These are phyloP conservation scores for Cephalopholis sonnerati DNA, from an alignment of 2,113 vertebrate genomes.

Conservation along the genomic window DNA sequence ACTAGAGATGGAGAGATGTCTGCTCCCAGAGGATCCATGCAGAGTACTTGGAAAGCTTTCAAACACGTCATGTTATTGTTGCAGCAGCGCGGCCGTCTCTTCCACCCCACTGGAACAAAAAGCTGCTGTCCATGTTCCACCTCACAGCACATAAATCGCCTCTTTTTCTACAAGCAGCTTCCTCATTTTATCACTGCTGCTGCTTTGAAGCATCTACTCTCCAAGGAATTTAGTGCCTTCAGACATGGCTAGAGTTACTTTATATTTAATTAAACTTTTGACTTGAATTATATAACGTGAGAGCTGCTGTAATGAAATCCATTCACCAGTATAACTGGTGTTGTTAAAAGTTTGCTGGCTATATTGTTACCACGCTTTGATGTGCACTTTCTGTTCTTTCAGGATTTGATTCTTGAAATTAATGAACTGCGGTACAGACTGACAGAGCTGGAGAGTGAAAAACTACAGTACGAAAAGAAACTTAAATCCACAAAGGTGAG, in stretches of 20 bases:
- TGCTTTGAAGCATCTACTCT: slow-evolving; percentile 39
- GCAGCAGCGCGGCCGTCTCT: slow-evolving; percentile 30
- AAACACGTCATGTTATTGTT: slow-evolving; percentile 70
- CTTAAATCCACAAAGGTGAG: slow-evolving; percentile 96
- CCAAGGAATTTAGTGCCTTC: slow-evolving; percentile 34
- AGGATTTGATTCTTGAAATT: slow-evolving; percentile 95
- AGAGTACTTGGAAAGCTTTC: slow-evolving; percentile 55
- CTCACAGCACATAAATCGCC: slow-evolving; percentile 62
- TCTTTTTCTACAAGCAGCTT: slow-evolving; percentile 49
- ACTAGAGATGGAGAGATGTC: slow-evolving; percentile 33
- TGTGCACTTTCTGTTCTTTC: slow-evolving; percentile 10
- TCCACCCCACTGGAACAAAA: slow-evolving; percentile 70
- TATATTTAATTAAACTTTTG: background rate
- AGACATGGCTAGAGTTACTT: background rate
- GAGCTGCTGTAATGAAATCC: background rate
- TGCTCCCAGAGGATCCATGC: slow-evolving; percentile 31
- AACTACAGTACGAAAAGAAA: slow-evolving; percentile 95
- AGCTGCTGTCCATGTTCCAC: slow-evolving; percentile 61
- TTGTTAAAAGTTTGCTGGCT: background rate
- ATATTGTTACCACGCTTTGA: background rate
- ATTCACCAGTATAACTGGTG: background rate
- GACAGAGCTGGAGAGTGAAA: slow-evolving; percentile 93
- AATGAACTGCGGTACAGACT: slow-evolving; percentile 91
- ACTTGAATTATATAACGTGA: background rate
- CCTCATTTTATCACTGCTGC: slow-evolving; percentile 54